Base-by-base conservation (phyloP, 2,888 invertebrate species). In the Itoplectis maculator region DNA sequence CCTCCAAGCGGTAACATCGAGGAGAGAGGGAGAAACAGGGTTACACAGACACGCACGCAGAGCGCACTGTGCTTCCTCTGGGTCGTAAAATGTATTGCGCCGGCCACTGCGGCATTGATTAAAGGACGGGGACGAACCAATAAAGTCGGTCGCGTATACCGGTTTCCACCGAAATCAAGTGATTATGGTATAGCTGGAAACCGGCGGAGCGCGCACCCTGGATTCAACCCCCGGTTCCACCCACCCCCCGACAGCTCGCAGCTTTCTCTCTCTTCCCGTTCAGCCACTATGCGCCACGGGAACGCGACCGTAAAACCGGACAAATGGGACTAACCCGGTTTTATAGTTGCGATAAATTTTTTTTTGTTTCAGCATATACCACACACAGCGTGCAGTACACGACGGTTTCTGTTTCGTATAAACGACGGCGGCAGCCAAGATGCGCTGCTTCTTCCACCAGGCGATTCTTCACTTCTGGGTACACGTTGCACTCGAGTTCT, bases 101-200 rank as follows among this genome's bases (percentile, higher is more conserved):
- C 65, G 74, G 65, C 72, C 78, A 65, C 59, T 69, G n/a, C n/a
- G 76, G 78, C 86, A 88, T 88, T 88, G 89, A 88, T 88, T 88
- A 88, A 88, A 87, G 87, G 82, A 83, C 79, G 81, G 18, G 56
- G 56, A 86, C 86, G 83, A 78, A 84, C 85, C 87, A 86, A 88
- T 87, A 86, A 85, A 87, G 84, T 79, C 78, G 74, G 77, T 79
- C 78, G 72, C 54, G 82, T 78, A 68, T 80, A 70, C 70, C 79
- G 73, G 56, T 56, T 76, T 79, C 49, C 49, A 59, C 72, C 83
- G 79, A 86, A 86, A 86, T 88, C 86, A 83, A 87, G 86, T 87
- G 87, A 88, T 88, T 88, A 88, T 87, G 84, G 85, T 63, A 70
- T 47, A 63, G 80, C 51, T 18, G 15, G 18, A 5, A 61, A 18